Evolutionary conservation across 2,888 invertebrate species (phyloP), one percentile per base, ranked within the genome.

Genomic region (Caenorhabditis parvicauda): DNA sequence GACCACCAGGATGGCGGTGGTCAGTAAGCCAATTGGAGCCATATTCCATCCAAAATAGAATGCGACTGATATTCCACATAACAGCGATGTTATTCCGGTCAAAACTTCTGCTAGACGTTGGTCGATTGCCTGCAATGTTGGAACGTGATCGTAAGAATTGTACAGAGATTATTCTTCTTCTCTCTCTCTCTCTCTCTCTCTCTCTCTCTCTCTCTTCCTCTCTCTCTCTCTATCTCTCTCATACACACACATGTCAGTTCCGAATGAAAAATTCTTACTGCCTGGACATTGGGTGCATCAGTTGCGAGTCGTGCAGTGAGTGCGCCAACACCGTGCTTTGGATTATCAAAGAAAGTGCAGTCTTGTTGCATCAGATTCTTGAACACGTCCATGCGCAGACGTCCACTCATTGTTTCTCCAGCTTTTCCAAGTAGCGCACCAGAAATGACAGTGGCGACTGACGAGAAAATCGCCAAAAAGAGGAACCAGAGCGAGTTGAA

Each of bases 201-300:
- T n/a, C n/a, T n/a, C n/a, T n/a, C n/a, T n/a, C n/a, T n/a, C n/a
- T n/a, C n/a, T n/a, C n/a, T n/a, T n/a, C n/a, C n/a, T n/a, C n/a
- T n/a, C n/a, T n/a, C n/a, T n/a, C n/a, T n/a, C n/a, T n/a, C n/a
- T n/a, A n/a, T n/a, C n/a, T n/a, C n/a, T n/a, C n/a, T n/a, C n/a
- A n/a, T n/a, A n/a, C n/a, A n/a, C n/a, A n/a, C n/a, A n/a, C n/a
- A n/a, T n/a, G n/a, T n/a, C n/a, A n/a, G n/a, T n/a, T n/a, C n/a
- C n/a, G n/a, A 6, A 37, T 14, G 19, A 17, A 1, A 3, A n/a
- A 25, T 25, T 57, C 81, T 75, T 59, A 83, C 83, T 42, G 72
- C 74, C 79, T 83, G 83, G 4, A 84, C 80, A 47, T 83, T 77
- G 5, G 83, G 82, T 22, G 83, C 82, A 70, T 84, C 84, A 44